Base-by-base conservation (phyloP, 2,113 vertebrate genomes). In the Tetraodon nigroviridis region DNA sequence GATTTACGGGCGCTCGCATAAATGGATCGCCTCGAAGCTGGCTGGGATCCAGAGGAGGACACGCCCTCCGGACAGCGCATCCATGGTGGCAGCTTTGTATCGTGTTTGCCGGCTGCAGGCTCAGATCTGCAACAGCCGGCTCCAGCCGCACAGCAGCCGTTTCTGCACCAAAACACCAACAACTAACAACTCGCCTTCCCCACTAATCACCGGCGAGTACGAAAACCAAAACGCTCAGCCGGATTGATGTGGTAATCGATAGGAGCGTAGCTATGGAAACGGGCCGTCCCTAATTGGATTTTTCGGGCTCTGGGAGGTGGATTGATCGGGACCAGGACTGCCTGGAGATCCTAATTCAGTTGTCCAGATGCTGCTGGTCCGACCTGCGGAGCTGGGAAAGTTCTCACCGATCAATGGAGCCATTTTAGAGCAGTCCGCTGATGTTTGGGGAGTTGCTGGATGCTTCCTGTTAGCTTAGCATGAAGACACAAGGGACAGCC, bases 231-330 rank as follows among this genome's bases (percentile, higher is more conserved):
- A 68, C 7, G 53, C 32, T 55, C 40, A 46, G 51, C 22, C 57
- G 49, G 64, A 73, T 47, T 72, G 76, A 82, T 65, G 63, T 42
- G n/a, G 32, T 69, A 83, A 83, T 88, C 78, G 76, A 79, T 76
- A 64, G n/a, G 24, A 71, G 19, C 3, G 65, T 69, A 73, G 55
- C 75, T 47, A 76, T 67, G 53, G 74, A 63, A 81, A 76, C 75
- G 57, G 56, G 41, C 61, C 61, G 68, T 54, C 19, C 64, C 75
- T 78, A 80, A 83, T 73, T 69, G 46, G 61, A 65, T 73, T 75
- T 79, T 79, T 73, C 45, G 40, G 61, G 42, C 55, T 61, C 67
- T 64, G 22, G 1, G 32, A 66, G 72, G 18, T 22, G 4, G 59
- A 88, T 65, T 77, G 82, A 81, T 81, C 6, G 12, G 46, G 74